Evolutionary conservation across 2,113 vertebrate species (phyloP).

Genomic region (Heliornis fulica): DNA sequence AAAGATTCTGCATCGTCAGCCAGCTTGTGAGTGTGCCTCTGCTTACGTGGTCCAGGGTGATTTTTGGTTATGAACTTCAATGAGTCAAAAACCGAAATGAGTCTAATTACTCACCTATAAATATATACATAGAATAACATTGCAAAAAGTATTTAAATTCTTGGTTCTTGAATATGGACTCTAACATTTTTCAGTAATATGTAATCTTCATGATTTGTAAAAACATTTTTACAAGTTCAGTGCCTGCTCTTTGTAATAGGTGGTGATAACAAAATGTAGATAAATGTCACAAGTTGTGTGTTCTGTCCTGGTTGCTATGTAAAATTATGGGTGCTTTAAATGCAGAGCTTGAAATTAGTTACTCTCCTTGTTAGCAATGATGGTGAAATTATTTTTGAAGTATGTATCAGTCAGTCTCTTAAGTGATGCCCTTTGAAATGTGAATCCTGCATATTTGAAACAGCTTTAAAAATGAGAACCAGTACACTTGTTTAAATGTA

Average conservation of each 20-base stretch:
- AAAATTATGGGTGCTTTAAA: conserved; percentile 17
- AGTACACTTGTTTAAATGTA: neutral
- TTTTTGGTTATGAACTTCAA: neutral
- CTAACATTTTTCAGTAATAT: conserved; percentile 10
- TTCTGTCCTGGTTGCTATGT: neutral
- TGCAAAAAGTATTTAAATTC: neutral
- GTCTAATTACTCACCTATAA: conserved; percentile 39
- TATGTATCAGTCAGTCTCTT: neutral
- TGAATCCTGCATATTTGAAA: neutral
- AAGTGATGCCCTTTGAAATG: neutral
- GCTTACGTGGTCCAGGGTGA: neutral
- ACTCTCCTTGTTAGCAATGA: neutral
- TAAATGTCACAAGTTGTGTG: conserved; percentile 2
- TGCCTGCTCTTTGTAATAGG: conserved; percentile 32
- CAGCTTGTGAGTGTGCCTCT: neutral
- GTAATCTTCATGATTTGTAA: neutral
- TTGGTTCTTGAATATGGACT: neutral
- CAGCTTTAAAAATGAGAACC: neutral
- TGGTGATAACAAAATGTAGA: conserved; percentile 35
- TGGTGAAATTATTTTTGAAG: neutral
- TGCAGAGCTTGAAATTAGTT: conserved; percentile 44
- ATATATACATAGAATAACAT: conserved; percentile 18
- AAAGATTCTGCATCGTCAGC: neutral
- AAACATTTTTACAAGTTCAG: conserved; percentile 8
- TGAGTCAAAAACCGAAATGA: neutral